These are phyloP conservation scores for Cladopsammia gracilis DNA, from an alignment of 64 coral and sea anemone species.

Conservation along the genomic window DNA sequence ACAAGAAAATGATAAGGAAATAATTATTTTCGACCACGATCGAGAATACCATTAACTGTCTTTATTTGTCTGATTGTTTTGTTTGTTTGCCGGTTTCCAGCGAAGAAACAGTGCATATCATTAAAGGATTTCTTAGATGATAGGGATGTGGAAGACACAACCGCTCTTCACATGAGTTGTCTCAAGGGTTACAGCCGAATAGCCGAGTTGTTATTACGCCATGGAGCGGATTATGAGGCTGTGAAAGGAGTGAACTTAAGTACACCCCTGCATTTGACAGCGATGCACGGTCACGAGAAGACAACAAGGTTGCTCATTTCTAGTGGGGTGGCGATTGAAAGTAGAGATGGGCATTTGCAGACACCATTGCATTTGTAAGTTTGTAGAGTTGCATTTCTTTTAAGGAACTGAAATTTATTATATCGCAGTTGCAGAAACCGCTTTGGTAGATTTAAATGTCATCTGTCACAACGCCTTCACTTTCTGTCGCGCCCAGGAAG, in stretches of 20 bases:
- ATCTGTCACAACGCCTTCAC: too few relatives aligned
- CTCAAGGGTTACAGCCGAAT: neutral
- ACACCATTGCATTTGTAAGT: slow-evolving; percentile 64
- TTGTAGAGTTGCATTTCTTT: neutral
- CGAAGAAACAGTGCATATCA: neutral
- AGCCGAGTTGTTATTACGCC: slow-evolving; percentile 11
- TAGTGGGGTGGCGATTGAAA: slow-evolving; percentile 18
- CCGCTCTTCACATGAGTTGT: slow-evolving; percentile 42
- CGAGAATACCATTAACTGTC: neutral
- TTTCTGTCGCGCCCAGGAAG: too few relatives aligned
- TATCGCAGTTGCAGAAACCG: neutral
- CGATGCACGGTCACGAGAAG: slow-evolving; percentile 2
- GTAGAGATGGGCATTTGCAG: slow-evolving; percentile 2
- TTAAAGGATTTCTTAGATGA: slow-evolving; percentile 37
- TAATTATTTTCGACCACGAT: too few relatives aligned
- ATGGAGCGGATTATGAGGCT: slow-evolving; percentile 42
- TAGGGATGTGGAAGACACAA: slow-evolving; percentile 34
- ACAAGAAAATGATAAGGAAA: too few relatives aligned
- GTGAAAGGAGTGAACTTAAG: neutral
- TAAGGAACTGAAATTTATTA: too few relatives aligned
- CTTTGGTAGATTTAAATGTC: too few relatives aligned
- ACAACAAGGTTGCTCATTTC: slow-evolving; percentile 32
- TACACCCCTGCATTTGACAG: slow-evolving; percentile 24
- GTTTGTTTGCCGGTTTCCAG: slow-evolving; percentile 12
- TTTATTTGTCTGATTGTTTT: neutral